Evolutionary conservation across 2,113 vertebrate species (phyloP), one percentile per base, ranked within the genome.

Genomic region (Nyctibius bracteatus): DNA sequence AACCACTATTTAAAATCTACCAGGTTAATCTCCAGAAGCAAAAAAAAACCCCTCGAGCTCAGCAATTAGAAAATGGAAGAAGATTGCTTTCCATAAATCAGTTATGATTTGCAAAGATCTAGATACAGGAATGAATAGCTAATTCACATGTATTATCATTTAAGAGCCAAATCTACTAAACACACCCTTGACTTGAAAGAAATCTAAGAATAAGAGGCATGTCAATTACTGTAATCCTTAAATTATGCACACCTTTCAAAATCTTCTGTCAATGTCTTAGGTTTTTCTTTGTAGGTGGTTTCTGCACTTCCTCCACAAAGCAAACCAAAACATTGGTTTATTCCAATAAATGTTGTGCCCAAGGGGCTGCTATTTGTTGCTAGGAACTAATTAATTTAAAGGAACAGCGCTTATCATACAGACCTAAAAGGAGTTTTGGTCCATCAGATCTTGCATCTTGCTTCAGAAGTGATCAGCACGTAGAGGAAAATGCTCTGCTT

Each of bases 151-250:
- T 91, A 91, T 87, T 81, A 84, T 79, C 30, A 39, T 90, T 83
- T 77, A 74, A 95, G 75, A 92, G 72, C 72, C 63, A 95, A 93
- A 88, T 81, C 67, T 70, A 74, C 59, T 37, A 18, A 94, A 92
- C 65, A 70, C 75, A 79, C 43, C 75, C 75, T 63, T 92, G 79
- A 86, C 80, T 95, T 95, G 80, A 88, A 92, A 94, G 90, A 81
- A 90, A 67, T 67, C 63, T 90, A 93, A 96, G 93, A 95, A 96
- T 44, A 96, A 92, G 72, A 95, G 75, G 86, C 75, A 94, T 63
- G 75, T 77, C 75, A 94, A 71, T 86, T 90, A 92, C 87, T 88
- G 66, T 83, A 93, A 88, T 88, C 79, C 82, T 88, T 86, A 86
- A 92, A 88, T 95, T 94, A 94, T 88, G 71, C 88, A 86, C 81